Conservation (phyloP, 1,140 invertebrate species). For the Tetranychus cinnabarinus region DNA sequence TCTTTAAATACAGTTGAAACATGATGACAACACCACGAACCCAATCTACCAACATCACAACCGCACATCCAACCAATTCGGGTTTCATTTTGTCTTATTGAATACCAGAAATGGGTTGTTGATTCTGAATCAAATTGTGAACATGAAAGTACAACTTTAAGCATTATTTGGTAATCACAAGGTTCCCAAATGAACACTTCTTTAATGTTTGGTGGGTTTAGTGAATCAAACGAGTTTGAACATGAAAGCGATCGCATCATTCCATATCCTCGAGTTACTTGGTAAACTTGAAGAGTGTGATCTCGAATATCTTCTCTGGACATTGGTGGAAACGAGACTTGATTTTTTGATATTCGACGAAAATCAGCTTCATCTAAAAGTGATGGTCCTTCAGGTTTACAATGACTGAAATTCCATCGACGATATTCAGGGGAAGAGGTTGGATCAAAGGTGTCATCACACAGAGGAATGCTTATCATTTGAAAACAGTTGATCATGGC, state of each 20-base stretch:
- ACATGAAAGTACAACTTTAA: not conserved
- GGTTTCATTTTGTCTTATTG: not conserved
- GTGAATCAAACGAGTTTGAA: not conserved
- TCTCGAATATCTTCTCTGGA: not conserved
- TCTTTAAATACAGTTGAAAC: not conserved
- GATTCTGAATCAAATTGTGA: not conserved
- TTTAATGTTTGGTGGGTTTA: not conserved
- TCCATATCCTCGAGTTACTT: not conserved
- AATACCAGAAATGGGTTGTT: not conserved
- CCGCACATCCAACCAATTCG: not conserved
- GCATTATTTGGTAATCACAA: not conserved
- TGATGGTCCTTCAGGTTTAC: not conserved
- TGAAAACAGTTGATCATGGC: not conserved
- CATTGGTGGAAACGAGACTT: not conserved
- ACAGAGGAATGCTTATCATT: not conserved
- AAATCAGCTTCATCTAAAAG: not conserved
- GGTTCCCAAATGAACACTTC: not conserved
- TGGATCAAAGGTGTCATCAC: not conserved
- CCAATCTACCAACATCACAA: not conserved
- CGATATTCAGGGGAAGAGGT: not conserved
- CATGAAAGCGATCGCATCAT: not conserved
- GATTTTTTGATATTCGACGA: not conserved
- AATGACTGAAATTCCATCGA: not conserved
- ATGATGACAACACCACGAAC: not conserved
- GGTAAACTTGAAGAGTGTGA: not conserved